A percentile compares a stretch with the other conserved stretches of the same genome.
phyloP scores from a whole-genome alignment of 2,888 invertebrate species.

The Lasioglossum calceatum region DNA sequence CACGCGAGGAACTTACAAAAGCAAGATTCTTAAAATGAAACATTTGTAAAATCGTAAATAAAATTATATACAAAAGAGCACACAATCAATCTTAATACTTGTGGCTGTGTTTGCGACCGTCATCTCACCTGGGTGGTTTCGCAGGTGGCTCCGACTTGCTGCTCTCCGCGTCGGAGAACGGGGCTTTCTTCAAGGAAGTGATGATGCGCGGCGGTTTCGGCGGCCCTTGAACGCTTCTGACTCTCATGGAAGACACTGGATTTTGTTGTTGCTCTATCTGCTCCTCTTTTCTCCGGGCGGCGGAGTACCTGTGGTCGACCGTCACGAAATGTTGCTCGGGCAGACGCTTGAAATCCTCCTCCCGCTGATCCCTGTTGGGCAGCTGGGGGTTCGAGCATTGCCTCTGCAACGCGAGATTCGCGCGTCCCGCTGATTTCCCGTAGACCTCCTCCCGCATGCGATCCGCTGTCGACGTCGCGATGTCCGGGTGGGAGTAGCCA shows the following conservation, averaged over 20 bases:
- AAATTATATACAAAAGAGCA: no score
- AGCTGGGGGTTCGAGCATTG: slow-evolving; percentile 81
- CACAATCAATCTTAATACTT: no score
- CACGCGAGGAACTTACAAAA: background rate
- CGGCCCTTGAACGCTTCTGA: slow-evolving; percentile 71
- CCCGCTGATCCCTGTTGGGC: slow-evolving; percentile 64
- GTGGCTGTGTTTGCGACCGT: background rate
- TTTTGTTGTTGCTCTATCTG: slow-evolving; percentile 71
- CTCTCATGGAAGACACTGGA: slow-evolving; percentile 75
- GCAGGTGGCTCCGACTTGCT: slow-evolving; percentile 73
- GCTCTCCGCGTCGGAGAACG: slow-evolving; percentile 70
- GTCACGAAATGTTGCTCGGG: slow-evolving; percentile 56
- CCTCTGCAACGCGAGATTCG: slow-evolving; percentile 71
- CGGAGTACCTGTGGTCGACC: slow-evolving; percentile 48
- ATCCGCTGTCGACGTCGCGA: slow-evolving; percentile 57
- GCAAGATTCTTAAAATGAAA: background rate
- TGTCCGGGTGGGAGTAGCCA: slow-evolving; percentile 74
- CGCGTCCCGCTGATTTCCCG: slow-evolving; percentile 46
- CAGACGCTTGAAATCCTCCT: slow-evolving; percentile 57
- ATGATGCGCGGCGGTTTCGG: slow-evolving; percentile 81
- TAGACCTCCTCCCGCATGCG: slow-evolving; percentile 66
- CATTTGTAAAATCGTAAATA: background rate
- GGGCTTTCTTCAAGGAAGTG: slow-evolving; percentile 77
- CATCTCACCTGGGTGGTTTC: slow-evolving; percentile 77
- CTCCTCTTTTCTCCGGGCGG: slow-evolving; percentile 50